Percentiles rank a stretch among this genome's conserved stretches.
These are phyloP conservation scores for Epinotia demarniana DNA, from an alignment of 2,888 invertebrate species.

Conservation along the genomic window DNA sequence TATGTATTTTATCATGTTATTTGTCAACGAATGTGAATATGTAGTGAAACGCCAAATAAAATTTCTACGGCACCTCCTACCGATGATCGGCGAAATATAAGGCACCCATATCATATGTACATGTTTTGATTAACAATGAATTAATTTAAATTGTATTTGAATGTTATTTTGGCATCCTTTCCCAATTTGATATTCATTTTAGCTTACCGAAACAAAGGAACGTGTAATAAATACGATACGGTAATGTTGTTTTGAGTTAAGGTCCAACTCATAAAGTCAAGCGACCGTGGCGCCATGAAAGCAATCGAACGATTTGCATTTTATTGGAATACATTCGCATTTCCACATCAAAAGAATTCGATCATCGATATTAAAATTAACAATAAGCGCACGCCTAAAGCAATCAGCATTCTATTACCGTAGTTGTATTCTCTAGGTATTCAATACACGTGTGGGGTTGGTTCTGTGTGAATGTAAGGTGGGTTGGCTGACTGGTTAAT, in stretches of 20 bases:
- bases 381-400: conserved; percentile 40
- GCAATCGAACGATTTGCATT: conserved; percentile 64
- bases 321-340: conserved; percentile 71
- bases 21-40: too few species aligned
- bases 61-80: too few species aligned
- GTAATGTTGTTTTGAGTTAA: conserved; percentile 36
- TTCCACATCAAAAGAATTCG: conserved; percentile 74
- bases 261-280: conserved; percentile 41
- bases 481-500: too few species aligned
- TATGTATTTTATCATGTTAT: too few species aligned
- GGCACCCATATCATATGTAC: too few species aligned
- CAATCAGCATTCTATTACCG: conserved; percentile 14
- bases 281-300: conserved; percentile 37
- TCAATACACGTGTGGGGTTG: too few species aligned
- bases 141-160: conserved; percentile 4
- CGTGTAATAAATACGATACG: conserved; percentile 30
- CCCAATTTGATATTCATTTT: conserved; percentile 17
- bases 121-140: too few species aligned
- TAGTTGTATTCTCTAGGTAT: neutral
- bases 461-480: too few species aligned
- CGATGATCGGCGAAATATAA: too few species aligned
- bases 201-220: conserved; percentile 23
- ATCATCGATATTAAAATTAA: conserved; percentile 55
- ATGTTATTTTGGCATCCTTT: neutral
- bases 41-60: too few species aligned